Percentiles rank a stretch among this genome's conserved stretches.
phyloP scores from a whole-genome alignment of 2,797 vertebrate species.

The Triplophysa bombifrons region DNA sequence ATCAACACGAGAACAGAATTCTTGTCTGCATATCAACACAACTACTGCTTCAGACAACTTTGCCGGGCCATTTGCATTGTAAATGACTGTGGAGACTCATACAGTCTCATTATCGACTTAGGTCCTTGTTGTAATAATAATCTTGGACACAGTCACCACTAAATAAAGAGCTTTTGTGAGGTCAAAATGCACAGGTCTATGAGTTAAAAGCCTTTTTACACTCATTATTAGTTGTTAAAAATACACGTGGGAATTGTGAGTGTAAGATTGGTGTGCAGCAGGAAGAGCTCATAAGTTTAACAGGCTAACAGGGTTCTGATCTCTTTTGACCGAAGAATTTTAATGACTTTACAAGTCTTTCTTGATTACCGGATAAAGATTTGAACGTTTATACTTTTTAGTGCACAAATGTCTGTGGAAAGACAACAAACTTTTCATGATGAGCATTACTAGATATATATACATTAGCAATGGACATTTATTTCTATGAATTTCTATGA shows the following conservation, averaged over 20 bases:
- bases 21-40: constrained; percentile 35
- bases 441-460: too few relatives aligned
- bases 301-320: not conserved
- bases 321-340: not conserved
- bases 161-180: not conserved
- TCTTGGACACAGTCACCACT: constrained; percentile 6
- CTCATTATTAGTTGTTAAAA: constrained; percentile 25
- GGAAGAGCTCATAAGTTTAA: not conserved
- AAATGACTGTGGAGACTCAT: constrained; percentile 44
- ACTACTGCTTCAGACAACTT: constrained; percentile 27
- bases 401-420: too few relatives aligned
- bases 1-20: constrained; percentile 42
- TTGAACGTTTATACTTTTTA: not conserved
- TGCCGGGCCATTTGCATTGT: constrained; percentile 46
- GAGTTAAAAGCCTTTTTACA: constrained; percentile 20
- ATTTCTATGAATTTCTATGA: too few relatives aligned
- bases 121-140: constrained; percentile 14
- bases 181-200: not conserved
- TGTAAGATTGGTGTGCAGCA: not conserved
- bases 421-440: too few relatives aligned
- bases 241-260: not conserved
- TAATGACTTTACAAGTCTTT: not conserved
- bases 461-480: too few relatives aligned
- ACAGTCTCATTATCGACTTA: constrained; percentile 26
- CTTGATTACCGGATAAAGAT: not conserved